Evolutionary conservation across 2,888 invertebrate genomes (phyloP), one percentile per base, ranked within the genome.

Genomic region (Glyphotaelius pellucidus): DNA sequence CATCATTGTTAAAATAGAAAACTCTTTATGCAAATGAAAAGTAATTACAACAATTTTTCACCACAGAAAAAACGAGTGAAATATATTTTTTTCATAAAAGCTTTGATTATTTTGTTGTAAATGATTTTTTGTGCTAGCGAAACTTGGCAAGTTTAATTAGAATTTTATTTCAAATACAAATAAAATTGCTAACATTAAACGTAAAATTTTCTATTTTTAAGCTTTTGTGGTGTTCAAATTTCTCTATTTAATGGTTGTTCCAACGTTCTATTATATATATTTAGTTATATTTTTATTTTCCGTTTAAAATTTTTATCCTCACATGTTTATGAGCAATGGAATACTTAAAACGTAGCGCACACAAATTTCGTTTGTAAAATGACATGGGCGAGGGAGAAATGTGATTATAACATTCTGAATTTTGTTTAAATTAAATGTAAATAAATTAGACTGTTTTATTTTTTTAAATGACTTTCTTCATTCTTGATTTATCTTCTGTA

Each of bases 351-450:
- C 67, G 25, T 67, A 67, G 67, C 67, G 67, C 67, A 67, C 67
- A 67, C 67, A 67, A 67, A n/a, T 87, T 87, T 47, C 30, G 42
- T 86, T 86, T 86, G 85, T 86, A 52, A 52, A 42, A 47, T 87
- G 31, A 52, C 52, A 31, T 86, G 67, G 87, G 52, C 87, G 52
- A 15, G 52, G 87, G 31, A 31, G 67, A 87, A 87, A 87, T 47
- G 47, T 90, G 38, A 90, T 81, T 90, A 90, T 81, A 4, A 52
- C 90, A 90, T 90, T 90, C 90, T 52, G 52, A 90, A 84, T 84
- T 38, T 84, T 90, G 67, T 90, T 90, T n/a, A 90, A 90, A 52
- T 90, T 52, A 90, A 90, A 90, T 90, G 84, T 83, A 84, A 84
- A 90, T 84, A 90, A 84, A 90, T 52, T 84, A 32, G 19, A 84